Percentiles rank a stretch among this genome's conserved stretches.
phyloP scores from a whole-genome alignment of 2,113 vertebrate genomes.

The Kobus ellipsiprymnus region DNA sequence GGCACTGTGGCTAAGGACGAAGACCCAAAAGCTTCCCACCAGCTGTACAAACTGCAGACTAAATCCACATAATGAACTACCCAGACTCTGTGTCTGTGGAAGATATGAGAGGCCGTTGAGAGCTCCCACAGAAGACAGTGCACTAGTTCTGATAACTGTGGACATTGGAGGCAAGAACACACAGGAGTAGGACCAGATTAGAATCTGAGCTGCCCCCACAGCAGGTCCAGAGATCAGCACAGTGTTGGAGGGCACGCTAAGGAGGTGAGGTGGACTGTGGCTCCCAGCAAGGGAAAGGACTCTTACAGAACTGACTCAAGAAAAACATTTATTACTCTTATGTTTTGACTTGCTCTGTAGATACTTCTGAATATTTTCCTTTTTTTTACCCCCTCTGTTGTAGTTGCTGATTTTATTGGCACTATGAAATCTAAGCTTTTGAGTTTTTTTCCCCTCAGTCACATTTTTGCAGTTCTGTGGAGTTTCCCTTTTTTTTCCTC shows the following conservation, averaged over 20 bases:
- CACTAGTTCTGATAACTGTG: background rate
- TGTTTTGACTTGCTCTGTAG: background rate
- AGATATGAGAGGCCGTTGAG: background rate
- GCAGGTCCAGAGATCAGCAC: background rate
- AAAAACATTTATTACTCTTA: background rate
- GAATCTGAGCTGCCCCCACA: background rate
- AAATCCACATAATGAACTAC: background rate
- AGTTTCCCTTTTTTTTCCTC: background rate
- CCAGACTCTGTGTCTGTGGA: background rate
- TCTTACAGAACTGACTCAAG: background rate
- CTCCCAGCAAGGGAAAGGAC: background rate
- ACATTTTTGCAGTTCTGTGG: background rate
- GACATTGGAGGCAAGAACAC: background rate
- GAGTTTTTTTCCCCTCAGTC: background rate
- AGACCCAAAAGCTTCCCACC: background rate
- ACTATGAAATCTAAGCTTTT: background rate
- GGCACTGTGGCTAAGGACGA: background rate
- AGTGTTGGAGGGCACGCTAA: background rate
- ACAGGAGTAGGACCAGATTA: background rate
- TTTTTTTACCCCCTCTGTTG: background rate
- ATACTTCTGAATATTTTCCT: background rate
- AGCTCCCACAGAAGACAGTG: background rate
- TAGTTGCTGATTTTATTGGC: background rate
- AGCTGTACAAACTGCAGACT: background rate
- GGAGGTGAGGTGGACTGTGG: background rate